These are phyloP conservation scores for Numenius arquata DNA, from an alignment of 2,113 vertebrate genomes.

Conservation along the genomic window DNA sequence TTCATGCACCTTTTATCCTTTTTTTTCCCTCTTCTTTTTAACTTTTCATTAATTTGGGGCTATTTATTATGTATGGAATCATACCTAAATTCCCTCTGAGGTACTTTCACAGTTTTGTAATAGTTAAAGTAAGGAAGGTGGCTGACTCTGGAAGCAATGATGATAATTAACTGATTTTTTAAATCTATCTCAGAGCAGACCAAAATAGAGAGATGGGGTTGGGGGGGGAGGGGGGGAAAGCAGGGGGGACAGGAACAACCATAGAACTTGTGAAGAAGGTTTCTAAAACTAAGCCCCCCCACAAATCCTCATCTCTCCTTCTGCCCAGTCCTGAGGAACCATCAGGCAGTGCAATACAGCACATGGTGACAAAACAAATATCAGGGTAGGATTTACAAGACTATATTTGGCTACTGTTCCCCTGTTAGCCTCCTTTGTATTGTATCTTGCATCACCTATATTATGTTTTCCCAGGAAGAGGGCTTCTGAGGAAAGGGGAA, in stretches of 20 bases:
- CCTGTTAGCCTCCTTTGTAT: neutral
- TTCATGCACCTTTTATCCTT: neutral
- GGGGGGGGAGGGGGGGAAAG: accelerated
- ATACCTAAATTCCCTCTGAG: neutral
- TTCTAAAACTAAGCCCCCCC: neutral
- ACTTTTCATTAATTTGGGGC: neutral
- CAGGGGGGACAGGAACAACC: neutral
- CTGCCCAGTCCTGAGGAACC: neutral
- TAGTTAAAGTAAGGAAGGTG: neutral
- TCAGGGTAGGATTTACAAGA: neutral
- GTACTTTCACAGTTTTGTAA: neutral
- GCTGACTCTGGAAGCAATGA: neutral
- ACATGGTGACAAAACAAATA: neutral
- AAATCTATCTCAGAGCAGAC: neutral
- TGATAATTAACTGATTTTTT: neutral
- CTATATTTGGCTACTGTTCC: neutral
- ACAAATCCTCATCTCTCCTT: neutral
- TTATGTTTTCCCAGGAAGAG: accelerated
- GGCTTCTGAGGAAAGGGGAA: neutral
- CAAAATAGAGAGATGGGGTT: neutral
- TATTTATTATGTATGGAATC: neutral
- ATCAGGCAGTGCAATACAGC: neutral
- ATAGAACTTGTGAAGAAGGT: neutral
- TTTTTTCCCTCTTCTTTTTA: neutral
- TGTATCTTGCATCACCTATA: neutral